These are phyloP conservation scores for Dermatophagoides farinae DNA, from an alignment of 1,140 invertebrate genomes.

Conservation along the genomic window DNA sequence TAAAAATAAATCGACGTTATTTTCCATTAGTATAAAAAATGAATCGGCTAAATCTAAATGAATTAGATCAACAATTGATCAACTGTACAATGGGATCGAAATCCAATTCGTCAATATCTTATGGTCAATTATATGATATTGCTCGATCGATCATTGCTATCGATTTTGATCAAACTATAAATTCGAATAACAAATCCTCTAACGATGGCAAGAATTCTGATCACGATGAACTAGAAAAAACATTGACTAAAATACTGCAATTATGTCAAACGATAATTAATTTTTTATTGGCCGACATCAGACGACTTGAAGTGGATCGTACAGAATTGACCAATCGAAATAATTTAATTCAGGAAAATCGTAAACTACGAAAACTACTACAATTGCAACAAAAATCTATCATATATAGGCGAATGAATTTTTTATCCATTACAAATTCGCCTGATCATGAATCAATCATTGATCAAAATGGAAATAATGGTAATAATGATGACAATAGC, in stretches of 20 bases:
- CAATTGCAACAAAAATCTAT: slow-evolving; percentile 8
- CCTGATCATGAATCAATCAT: background rate
- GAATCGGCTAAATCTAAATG: too few species aligned
- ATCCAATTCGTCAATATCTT: background rate
- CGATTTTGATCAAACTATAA: background rate
- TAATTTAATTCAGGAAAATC: slow-evolving; percentile 7
- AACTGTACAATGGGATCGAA: background rate
- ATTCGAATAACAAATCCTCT: too few species aligned
- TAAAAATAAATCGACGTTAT: too few species aligned
- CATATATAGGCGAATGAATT: background rate
- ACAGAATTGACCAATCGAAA: background rate
- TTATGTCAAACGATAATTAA: slow-evolving; percentile 8
- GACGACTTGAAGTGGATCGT: background rate
- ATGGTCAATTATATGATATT: background rate
- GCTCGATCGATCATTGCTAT: background rate
- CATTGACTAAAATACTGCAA: background rate
- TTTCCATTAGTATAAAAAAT: too few species aligned
- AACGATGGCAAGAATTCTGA: background rate
- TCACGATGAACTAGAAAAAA: background rate
- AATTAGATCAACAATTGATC: too few species aligned
- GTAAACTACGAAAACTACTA: slow-evolving; percentile 5
- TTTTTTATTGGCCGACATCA: background rate
- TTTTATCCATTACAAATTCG: background rate
- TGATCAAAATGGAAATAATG: background rate
- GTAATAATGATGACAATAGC: background rate